Evolutionary conservation across 2,888 invertebrate species (phyloP), one percentile per base, ranked within the genome.

Genomic region (Incurvaria masculella): DNA sequence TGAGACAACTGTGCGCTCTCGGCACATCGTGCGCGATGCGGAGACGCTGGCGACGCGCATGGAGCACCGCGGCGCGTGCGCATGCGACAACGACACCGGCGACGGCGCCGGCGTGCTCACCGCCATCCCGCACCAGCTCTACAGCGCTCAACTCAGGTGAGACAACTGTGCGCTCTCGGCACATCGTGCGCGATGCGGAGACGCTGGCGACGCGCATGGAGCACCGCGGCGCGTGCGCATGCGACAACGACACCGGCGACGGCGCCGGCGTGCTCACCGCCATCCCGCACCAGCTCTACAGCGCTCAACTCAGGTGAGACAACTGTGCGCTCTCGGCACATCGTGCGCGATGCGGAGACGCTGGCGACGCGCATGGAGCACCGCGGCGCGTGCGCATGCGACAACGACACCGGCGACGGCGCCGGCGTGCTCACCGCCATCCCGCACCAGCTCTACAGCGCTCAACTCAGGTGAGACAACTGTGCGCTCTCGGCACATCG

Each of bases 61-160:
- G 98, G 94, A 96, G 81, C 99, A 99, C 80, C 91, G 99, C 56
- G n/a, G n/a, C n/a, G n/a, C n/a, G n/a, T 97, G 97, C 78, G 95
- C 97, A 40, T 97, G 97, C 79, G 99, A 99, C 81, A 98, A 98
- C 76, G 97, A 98, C 75, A 97, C 97, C 46, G 99, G 99, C 50
- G 99, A 99, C 72, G 99, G 99, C 53, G 98, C 99, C 53, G 99
- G 99, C 49, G 93, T 98, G 52, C 83, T 98, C 64, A 91, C 94
- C 54, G 95, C 96, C 61, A 97, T 99, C 65, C 99, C 99, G 42
- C 97, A 99, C 72, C 86, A 88, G 61, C 88, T 96, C 68, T 99
- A 97, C 78, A 81, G 85, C 56, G 86, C 88, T 58, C 86, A 89
- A 66, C 82, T 95, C 63, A 87, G 89, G 92, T 93, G 79, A 72